phyloP scores from a whole-genome alignment of 2,113 vertebrate species.

The Dendrocopos noguchii region DNA sequence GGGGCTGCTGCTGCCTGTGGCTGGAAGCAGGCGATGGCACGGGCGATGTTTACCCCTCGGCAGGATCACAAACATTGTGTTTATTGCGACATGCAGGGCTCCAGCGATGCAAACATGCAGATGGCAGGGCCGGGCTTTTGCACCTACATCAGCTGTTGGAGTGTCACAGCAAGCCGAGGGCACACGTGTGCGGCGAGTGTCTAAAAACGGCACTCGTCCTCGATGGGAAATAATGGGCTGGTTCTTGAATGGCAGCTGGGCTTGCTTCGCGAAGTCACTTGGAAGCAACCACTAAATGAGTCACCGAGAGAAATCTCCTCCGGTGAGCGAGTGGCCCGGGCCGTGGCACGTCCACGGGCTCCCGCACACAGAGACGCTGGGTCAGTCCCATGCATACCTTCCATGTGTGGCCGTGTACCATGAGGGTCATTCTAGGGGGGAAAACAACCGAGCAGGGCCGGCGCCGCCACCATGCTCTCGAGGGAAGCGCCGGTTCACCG shows the following conservation, averaged over 20 bases:
- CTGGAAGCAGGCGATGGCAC: neutral
- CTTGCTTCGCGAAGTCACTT: no score
- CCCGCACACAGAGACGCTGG: rapidly evolving
- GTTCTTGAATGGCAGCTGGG: neutral
- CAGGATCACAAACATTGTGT: slow-evolving; percentile 1
- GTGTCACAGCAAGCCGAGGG: neutral
- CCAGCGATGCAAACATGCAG: slow-evolving; percentile 36
- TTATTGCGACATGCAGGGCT: neutral
- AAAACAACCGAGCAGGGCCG: neutral
- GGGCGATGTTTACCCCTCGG: neutral
- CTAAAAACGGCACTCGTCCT: neutral
- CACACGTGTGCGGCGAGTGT: neutral
- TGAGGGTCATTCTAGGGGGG: neutral
- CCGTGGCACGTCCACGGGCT: rapidly evolving
- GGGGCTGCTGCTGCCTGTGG: neutral
- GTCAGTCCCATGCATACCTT: neutral
- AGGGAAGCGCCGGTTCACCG: neutral
- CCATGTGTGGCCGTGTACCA: neutral
- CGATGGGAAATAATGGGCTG: neutral
- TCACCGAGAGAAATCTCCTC: neutral
- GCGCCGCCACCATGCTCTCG: neutral
- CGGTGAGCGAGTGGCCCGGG: neutral
- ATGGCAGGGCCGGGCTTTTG: slow-evolving; percentile 1
- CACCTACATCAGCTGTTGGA: slow-evolving; percentile 26
- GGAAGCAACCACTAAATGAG: neutral